Percentiles rank a stretch among this genome's conserved stretches.
Evolutionary conservation across 2,113 vertebrate genomes (phyloP).

Genomic region (Atrichornis clamosus): DNA sequence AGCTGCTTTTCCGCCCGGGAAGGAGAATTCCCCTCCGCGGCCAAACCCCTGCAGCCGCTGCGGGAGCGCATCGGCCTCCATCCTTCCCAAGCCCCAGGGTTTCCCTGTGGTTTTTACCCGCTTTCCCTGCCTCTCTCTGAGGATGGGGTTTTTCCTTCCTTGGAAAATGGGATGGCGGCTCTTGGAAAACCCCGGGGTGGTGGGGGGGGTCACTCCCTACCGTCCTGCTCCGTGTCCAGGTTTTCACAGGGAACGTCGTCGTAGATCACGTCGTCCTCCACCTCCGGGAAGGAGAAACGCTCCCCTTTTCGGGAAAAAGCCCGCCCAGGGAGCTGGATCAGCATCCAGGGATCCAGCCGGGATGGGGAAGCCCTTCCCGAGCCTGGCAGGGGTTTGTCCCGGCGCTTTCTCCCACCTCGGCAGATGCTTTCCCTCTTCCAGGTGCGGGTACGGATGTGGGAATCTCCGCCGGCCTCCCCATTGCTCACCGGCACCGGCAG

Average conservation of each 20-base stretch:
- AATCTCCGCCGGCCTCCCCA: constrained; percentile 33
- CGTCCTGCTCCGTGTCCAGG: constrained; percentile 70
- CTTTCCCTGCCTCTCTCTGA: too few species aligned
- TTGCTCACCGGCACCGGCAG: constrained; percentile 45
- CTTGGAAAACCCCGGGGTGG: fast-evolving
- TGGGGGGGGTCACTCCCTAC: constrained; percentile 54
- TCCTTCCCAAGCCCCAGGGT: neutral
- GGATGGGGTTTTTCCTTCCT: neutral
- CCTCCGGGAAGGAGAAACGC: constrained; percentile 46
- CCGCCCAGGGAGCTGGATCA: neutral
- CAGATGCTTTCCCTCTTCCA: constrained; percentile 61
- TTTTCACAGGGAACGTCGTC: constrained; percentile 89
- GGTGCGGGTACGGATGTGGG: neutral
- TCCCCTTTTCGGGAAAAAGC: neutral
- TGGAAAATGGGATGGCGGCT: neutral
- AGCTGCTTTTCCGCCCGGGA: neutral
- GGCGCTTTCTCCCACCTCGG: constrained; percentile 2
- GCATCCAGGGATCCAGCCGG: neutral
- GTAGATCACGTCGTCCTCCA: constrained; percentile 87
- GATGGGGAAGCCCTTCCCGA: neutral
- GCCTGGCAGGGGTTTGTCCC: neutral
- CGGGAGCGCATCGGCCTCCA: neutral
- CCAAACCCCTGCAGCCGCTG: neutral
- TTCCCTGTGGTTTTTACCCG: too few species aligned
- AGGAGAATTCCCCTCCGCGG: neutral